Evolutionary conservation across 2,888 invertebrate genomes (phyloP), one percentile per base, ranked within the genome.

Genomic region (Temnothorax unifasciatus): DNA sequence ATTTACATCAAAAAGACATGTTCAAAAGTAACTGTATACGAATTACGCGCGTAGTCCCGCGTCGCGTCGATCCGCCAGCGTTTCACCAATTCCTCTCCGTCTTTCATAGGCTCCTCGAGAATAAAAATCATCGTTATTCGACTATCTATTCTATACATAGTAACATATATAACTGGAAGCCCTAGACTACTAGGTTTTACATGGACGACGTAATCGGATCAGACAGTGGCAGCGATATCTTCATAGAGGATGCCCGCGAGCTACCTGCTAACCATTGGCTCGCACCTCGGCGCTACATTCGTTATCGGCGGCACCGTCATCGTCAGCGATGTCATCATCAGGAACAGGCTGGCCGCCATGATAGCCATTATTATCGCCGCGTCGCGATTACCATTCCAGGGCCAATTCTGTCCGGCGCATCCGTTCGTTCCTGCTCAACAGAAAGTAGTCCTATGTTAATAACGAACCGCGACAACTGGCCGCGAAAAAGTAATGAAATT

Each of bases 111-210:
- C 88, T 74, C 90, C 79, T 89, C 85, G 86, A 77, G 77, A 90
- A 92, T 92, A 94, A 94, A 94, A 90, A 90, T 91, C 83, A 90
- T 91, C 84, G 85, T 94, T 91, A 93, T 93, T 93, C 91, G 90
- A 92, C 93, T 94, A 94, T 91, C 94, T 94, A 94, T 92, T 93
- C 91, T 92, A 92, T 94, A 94, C 92, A 93, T 94, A 93, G 93
- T 94, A 93, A 94, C 92, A 94, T 94, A 94, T 92, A 94, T 94
- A 94, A 94, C 93, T 95, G 95, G 94, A 95, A 95, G 95, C 94
- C 94, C 95, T 94, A 94, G 94, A 92, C 94, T 95, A 94, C 94
- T 94, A 94, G 93, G 93, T 93, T 94, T 94, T 94, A 94, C 93
- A 93, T 93, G 94, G 94, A 94, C 94, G 94, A 94, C 94, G 93